Evolutionary conservation across 2,113 vertebrate species (phyloP), one percentile per base, ranked within the genome.

Genomic region (Microcebus lehilahytsara): DNA sequence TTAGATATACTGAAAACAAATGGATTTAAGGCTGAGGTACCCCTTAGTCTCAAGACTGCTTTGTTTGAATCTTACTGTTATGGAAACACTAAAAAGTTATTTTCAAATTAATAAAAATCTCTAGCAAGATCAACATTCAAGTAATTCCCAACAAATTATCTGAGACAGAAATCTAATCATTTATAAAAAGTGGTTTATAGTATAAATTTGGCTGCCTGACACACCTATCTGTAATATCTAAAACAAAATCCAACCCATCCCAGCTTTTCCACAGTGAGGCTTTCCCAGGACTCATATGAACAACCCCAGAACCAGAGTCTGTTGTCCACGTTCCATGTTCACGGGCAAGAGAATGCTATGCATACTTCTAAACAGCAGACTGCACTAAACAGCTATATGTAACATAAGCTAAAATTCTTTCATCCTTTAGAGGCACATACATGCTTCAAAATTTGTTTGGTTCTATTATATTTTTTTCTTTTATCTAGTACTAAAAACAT

Each of bases 51-150:
- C 81, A 92, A 87, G 2, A 80, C 2, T 42, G 49, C 27, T 79
- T 69, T 74, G n/a, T 78, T 69, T 77, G 30, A 66, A 93, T 49
- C 0, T 2, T 56, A 8, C 14, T 94, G 85, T 72, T 62, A 85
- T 0, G 16, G 66, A 96, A 97, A 96, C 27, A 87, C 0, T 71
- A 60, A 34, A 84, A 96, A 88, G 69, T 93, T 37, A 90, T 46
- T 93, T 96, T 89, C 46, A n/a, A 42, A 87, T 67, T 34, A 93
- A 89, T 79, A 96, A 94, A 94, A 81, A 81, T 95, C 62, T 97
- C 40, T 60, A 96, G 30, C 42, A 91, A 78, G 53, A 71, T 27
- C 27, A 91, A 87, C 16, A 74, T 46, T 89, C 30, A 46, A 93
- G 79, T n/a, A 37, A 85, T 34, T 95, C 62, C n/a, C 25, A 95